Conservation (phyloP, 2,888 invertebrate species). For the Coelogynopora nodosa region DNA sequence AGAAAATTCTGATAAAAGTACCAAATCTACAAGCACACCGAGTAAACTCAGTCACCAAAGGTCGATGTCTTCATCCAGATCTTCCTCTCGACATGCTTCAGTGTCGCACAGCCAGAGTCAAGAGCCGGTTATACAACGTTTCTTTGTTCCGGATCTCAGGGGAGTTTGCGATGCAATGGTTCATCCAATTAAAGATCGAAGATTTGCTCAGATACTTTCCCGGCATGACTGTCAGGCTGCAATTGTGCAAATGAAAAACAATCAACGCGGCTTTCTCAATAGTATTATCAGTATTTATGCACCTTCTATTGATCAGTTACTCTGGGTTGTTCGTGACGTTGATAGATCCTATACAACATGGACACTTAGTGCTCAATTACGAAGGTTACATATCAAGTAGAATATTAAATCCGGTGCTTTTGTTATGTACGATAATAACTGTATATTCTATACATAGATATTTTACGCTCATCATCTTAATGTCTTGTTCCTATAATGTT, state of each 20-base stretch:
- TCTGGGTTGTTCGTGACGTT: not conserved
- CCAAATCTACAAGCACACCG: not conserved
- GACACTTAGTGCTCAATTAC: not conserved
- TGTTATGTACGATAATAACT: not conserved
- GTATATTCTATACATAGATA: not conserved
- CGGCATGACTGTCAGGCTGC: not conserved
- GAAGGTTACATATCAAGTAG: not conserved
- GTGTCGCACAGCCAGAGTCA: not conserved
- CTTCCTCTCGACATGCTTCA: not conserved
- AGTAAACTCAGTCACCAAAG: not conserved
- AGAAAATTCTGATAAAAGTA: not conserved
- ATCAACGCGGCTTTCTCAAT: not conserved
- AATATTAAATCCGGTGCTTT: not conserved
- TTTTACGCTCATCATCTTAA: not conserved
- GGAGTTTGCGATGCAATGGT: not conserved
- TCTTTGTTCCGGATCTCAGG: not conserved
- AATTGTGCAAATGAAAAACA: not conserved
- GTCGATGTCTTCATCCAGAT: not conserved
- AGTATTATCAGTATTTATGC: not conserved
- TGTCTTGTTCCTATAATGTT: too few species aligned
- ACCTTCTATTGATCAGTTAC: not conserved
- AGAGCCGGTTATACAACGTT: not conserved
- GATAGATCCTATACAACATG: not conserved
- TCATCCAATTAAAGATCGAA: not conserved
- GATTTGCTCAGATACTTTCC: not conserved